phyloP scores from a whole-genome alignment of 2,113 vertebrate species.

The Hyperoodon ampullatus region DNA sequence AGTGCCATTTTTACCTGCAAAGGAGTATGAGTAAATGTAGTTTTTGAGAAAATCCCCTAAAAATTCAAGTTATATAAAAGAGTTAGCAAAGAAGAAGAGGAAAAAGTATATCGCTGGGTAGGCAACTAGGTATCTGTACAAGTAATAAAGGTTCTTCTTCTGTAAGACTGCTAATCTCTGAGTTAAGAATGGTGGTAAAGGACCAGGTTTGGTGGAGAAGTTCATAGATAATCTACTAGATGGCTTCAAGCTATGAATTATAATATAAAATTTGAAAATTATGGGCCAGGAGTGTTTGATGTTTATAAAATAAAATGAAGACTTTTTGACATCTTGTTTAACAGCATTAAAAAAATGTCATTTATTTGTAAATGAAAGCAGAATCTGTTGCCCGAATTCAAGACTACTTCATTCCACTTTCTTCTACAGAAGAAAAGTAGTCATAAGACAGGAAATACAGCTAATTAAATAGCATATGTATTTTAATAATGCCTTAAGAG shows the following conservation, averaged over 20 bases:
- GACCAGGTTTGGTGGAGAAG: neutral
- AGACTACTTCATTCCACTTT: neutral
- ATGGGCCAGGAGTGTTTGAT: neutral
- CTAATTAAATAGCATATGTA: neutral
- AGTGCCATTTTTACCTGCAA: neutral
- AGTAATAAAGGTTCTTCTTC: neutral
- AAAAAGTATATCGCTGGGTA: neutral
- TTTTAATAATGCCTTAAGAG: neutral
- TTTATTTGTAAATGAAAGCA: conserved; percentile 40
- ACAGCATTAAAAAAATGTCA: conserved; percentile 3
- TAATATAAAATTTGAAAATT: neutral
- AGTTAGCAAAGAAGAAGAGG: neutral
- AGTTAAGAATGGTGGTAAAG: neutral
- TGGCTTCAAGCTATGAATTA: neutral
- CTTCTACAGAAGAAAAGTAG: neutral
- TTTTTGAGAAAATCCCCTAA: neutral
- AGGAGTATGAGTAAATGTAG: neutral
- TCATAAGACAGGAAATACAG: neutral
- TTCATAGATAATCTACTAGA: neutral
- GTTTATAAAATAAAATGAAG: neutral
- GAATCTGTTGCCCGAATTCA: neutral
- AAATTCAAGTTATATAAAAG: neutral
- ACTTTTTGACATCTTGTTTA: conserved; percentile 3
- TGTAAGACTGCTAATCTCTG: neutral
- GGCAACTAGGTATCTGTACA: neutral